phyloP scores from a whole-genome alignment of 1,140 invertebrate species.

The Wiebesia pumilae region DNA sequence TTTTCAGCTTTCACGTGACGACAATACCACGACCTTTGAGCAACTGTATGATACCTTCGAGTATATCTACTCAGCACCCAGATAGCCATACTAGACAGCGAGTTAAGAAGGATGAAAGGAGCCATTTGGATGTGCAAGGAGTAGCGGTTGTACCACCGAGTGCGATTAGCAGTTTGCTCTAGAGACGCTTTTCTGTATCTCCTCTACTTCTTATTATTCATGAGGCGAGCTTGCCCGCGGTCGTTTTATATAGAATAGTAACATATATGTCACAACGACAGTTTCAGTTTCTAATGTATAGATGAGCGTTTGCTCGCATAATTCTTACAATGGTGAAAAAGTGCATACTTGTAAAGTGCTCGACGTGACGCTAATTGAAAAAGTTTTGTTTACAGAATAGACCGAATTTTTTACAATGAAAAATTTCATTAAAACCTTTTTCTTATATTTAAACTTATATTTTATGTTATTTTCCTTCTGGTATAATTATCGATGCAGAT shows the following conservation, averaged over 20 bases:
- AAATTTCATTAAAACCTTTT: too few relatives aligned
- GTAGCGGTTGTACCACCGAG: background rate
- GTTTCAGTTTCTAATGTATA: background rate
- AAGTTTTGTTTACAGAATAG: too few relatives aligned
- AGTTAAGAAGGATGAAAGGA: background rate
- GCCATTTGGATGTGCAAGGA: background rate
- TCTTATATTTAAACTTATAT: too few relatives aligned
- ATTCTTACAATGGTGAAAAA: background rate
- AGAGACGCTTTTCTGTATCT: background rate
- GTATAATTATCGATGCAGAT: too few relatives aligned
- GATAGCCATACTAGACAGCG: too few relatives aligned
- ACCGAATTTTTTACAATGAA: too few relatives aligned
- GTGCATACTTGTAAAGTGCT: background rate
- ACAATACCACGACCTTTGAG: background rate
- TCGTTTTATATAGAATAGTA: background rate
- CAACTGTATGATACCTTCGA: background rate
- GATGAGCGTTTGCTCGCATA: background rate
- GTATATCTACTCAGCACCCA: background rate
- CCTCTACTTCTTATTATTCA: background rate
- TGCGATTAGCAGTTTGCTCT: slow-evolving; percentile 10
- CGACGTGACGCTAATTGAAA: background rate
- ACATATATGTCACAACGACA: background rate
- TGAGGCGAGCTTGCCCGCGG: background rate
- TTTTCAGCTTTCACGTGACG: background rate
- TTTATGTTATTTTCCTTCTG: too few relatives aligned